These are phyloP conservation scores for Agrilus planipennis DNA, from an alignment of 1,140 invertebrate species.

Conservation along the genomic window DNA sequence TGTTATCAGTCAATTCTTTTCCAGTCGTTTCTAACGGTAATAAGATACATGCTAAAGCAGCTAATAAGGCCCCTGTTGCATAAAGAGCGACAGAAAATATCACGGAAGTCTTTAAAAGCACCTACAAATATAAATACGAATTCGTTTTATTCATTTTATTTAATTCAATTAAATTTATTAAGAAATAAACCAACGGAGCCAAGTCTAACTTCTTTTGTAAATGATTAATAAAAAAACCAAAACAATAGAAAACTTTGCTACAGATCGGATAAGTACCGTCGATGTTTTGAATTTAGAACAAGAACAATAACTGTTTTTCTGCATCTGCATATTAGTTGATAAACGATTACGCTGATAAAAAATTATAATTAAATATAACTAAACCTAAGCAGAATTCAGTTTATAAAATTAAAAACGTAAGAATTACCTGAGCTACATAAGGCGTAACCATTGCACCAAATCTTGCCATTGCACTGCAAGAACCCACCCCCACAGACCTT, in stretches of 20 bases:
- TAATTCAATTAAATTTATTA: neutral
- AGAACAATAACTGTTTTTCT: too few species aligned
- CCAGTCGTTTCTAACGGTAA: constrained; percentile 72
- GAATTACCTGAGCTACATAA: constrained; percentile 76
- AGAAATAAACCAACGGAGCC: constrained; percentile 3
- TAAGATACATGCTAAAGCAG: constrained; percentile 58
- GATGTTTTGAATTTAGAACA: too few species aligned
- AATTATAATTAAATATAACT: too few species aligned
- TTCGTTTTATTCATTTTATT: constrained; percentile 4
- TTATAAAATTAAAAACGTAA: neutral
- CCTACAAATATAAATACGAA: constrained; percentile 33
- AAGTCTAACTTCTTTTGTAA: neutral
- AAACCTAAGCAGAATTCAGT: neutral
- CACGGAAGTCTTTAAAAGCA: constrained; percentile 57
- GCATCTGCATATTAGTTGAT: too few species aligned
- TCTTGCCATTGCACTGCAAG: constrained; percentile 81
- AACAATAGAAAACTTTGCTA: too few species aligned
- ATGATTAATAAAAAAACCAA: neutral
- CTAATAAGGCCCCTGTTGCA: constrained; percentile 56
- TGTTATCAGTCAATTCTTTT: constrained; percentile 47
- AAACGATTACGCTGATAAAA: too few species aligned
- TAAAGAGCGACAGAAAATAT: constrained; percentile 61
- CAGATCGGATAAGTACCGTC: too few species aligned
- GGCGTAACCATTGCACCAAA: constrained; percentile 88
- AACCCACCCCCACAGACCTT: constrained; percentile 75